Base-by-base conservation (phyloP, 1,140 invertebrate species). In the Sarcophaga peregrina region DNA sequence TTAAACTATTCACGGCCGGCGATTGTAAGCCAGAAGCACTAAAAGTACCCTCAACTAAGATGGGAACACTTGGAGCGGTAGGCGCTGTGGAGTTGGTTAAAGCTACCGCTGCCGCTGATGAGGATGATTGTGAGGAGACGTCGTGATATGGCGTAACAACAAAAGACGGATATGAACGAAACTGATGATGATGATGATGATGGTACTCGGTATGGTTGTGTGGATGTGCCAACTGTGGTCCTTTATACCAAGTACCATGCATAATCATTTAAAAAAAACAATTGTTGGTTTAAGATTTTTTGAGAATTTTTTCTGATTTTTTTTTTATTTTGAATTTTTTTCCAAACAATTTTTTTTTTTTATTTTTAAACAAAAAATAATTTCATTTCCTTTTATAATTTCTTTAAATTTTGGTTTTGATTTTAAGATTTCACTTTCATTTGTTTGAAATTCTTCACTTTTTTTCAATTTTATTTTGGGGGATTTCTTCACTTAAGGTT, bases 191-290 rank as follows among this genome's bases (percentile, higher is more conserved):
- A 47, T 81, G 81, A 82, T 75, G 81, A 52, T 82, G 72, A 80
- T 83, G 86, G 82, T 89, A 89, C 62, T 89, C 87, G 83, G 86
- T 86, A 80, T 83, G 82, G 25, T 54, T 52, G 84, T 89, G 88
- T 85, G 88, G 86, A 87, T 89, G 88, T 83, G 88, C 86, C 88
- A 89, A 85, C 86, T 89, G 88, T 85, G 88, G 88, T 89, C 88
- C 88, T 86, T 89, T 89, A 86, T 89, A 89, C 88, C 88, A 89
- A 84, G 88, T 89, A 89, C 88, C 88, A 89, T 89, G 88, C 88
- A 89, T 89, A 89, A 89, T 89, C 88, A 89, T 89, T 88, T 89
- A 89, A 81, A 74, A 46, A 58, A n/a, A n/a, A 46, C 76, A 46
- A 45, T 81, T 46, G 17, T 37, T 37, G 13, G 37, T 8, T 47